A percentile compares a stretch with the other conserved stretches of the same genome.
These are phyloP conservation scores for Chelon labrosus DNA, from an alignment of 2,797 vertebrate species.

Conservation along the genomic window DNA sequence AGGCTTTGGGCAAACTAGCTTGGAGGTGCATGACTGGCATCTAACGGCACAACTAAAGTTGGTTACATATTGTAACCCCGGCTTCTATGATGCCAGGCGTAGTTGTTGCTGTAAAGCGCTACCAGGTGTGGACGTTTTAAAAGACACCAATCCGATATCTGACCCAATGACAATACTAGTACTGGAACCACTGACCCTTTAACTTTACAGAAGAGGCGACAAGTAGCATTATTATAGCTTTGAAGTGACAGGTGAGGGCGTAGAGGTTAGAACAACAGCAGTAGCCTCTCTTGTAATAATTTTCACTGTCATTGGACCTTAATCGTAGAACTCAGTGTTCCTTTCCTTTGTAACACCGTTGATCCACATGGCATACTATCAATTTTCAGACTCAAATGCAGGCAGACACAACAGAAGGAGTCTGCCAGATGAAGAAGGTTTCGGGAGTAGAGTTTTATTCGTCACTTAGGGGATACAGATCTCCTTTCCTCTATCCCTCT, in stretches of 20 bases:
- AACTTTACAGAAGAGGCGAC: too few species aligned
- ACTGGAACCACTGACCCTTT: too few species aligned
- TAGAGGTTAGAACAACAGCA: not conserved
- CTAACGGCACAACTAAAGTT: too few species aligned
- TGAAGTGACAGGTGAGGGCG: not conserved
- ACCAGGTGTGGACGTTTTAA: too few species aligned
- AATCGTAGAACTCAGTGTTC: not conserved
- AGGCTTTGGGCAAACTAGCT: too few species aligned
- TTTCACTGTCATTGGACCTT: conserved; percentile 1
- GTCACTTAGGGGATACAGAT: conserved; percentile 35
- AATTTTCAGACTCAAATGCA: conserved; percentile 48
- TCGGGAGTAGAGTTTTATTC: conserved; percentile 35
- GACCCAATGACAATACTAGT: too few species aligned
- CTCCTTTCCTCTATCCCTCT: conserved; percentile 24
- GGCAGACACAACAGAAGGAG: conserved; percentile 48
- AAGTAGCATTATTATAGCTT: not conserved
- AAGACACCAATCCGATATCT: too few species aligned
- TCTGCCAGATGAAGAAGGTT: conserved; percentile 36
- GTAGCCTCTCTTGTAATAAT: not conserved
- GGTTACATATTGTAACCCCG: too few species aligned
- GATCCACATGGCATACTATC: conserved; percentile 27
- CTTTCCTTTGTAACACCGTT: conserved; percentile 12
- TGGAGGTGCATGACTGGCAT: too few species aligned
- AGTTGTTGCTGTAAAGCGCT: too few species aligned
- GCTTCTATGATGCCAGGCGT: too few species aligned